Percentiles rank a stretch among this genome's conserved stretches.
Evolutionary conservation across 1,140 invertebrate species (phyloP).

Genomic region (Zelostemma sp.): DNA sequence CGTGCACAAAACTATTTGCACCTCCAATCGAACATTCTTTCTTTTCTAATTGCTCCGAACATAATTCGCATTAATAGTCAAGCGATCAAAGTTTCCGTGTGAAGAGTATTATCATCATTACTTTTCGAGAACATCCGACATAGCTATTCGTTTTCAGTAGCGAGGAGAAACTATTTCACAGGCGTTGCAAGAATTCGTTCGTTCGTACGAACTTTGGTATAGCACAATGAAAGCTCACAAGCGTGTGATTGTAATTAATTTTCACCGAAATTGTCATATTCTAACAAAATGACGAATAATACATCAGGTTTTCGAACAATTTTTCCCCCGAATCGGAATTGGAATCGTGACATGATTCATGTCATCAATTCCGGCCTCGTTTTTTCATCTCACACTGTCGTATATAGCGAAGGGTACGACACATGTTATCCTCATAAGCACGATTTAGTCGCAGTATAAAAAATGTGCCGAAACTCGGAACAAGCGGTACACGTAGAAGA

Average conservation of each 20-base stretch:
- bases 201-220: slow-evolving; percentile 9
- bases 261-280: not conserved
- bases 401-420: no score
- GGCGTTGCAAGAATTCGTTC: slow-evolving; percentile 3
- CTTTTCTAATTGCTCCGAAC: not conserved
- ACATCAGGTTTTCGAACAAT: no score
- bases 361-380: no score
- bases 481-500: not conserved
- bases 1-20: not conserved
- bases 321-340: no score
- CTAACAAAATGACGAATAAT: no score
- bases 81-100: not conserved
- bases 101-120: slow-evolving; percentile 6
- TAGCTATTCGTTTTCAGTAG: not conserved
- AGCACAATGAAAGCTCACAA: slow-evolving; percentile 8
- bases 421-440: no score
- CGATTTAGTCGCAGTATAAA: not conserved
- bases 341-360: no score
- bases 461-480: not conserved
- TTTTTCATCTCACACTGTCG: no score
- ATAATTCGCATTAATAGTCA: not conserved
- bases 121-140: not conserved
- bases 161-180: slow-evolving; percentile 4
- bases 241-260: slow-evolving; percentile 20
- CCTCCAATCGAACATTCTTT: not conserved